Conservation (phyloP, 2,113 vertebrate species). For the Oophaga pumilio region DNA sequence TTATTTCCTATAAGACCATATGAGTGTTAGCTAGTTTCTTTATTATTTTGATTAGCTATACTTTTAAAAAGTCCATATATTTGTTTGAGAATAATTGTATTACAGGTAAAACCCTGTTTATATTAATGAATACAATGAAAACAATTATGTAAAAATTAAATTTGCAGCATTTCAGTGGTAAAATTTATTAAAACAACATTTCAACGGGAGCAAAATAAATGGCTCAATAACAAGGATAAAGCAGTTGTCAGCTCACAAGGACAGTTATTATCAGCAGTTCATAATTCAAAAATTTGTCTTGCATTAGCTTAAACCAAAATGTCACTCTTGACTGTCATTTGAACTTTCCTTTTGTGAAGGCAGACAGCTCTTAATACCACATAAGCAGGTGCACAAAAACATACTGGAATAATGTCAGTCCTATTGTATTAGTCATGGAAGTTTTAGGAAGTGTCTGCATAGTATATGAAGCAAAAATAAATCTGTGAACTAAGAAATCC, state of each 20-base stretch:
- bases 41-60: no score
- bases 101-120: no score
- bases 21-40: no score
- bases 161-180: not conserved
- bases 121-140: not conserved
- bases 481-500: conserved; percentile 59
- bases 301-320: conserved; percentile 35
- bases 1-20: no score
- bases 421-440: conserved; percentile 65
- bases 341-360: conserved; percentile 34
- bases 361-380: conserved; percentile 60
- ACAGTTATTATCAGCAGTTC: conserved; percentile 54
- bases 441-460: conserved; percentile 54
- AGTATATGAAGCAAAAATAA: conserved; percentile 64
- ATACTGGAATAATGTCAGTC: conserved; percentile 56
- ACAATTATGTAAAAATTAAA: not conserved
- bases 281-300: conserved; percentile 40
- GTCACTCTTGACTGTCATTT: conserved; percentile 8
- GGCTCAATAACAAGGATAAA: not conserved
- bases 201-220: not conserved
- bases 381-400: conserved; percentile 59
- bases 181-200: not conserved
- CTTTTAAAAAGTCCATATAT: no score
- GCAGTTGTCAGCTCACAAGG: not conserved
- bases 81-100: no score